Conservation (phyloP, 2,888 invertebrate species). For the Galeruca laticollis region DNA sequence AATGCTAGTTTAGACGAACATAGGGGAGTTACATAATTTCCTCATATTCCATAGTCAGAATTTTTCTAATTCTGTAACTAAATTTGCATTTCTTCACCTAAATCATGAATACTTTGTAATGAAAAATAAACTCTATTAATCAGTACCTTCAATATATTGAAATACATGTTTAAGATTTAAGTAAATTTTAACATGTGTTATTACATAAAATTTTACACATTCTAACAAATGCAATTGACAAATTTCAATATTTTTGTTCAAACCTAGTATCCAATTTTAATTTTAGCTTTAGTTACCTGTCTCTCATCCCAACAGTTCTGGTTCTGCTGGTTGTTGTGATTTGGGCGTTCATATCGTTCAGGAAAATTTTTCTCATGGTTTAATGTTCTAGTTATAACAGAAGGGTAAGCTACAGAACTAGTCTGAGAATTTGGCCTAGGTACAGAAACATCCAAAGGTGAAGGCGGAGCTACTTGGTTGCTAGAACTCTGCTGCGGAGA, state of each 20-base stretch:
- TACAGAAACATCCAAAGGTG: conserved; percentile 78
- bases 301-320: conserved; percentile 74
- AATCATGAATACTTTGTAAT: too few species aligned
- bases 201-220: too few species aligned
- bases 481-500: conserved; percentile 78
- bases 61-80: too few species aligned
- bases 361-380: conserved; percentile 72
- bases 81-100: too few species aligned
- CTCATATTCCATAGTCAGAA: too few species aligned
- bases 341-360: conserved; percentile 70
- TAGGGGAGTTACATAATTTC: too few species aligned
- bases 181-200: too few species aligned
- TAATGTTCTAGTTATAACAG: conserved; percentile 83
- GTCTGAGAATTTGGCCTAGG: conserved; percentile 74
- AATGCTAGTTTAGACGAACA: too few species aligned
- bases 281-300: conserved; percentile 43
- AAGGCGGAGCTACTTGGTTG: conserved; percentile 73
- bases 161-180: too few species aligned
- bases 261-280: background rate
- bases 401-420: conserved; percentile 79
- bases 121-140: too few species aligned
- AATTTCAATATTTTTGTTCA: background rate
- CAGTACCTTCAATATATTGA: too few species aligned
- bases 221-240: too few species aligned
- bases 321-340: conserved; percentile 58